Evolutionary conservation across 2,113 vertebrate genomes (phyloP), one percentile per base, ranked within the genome.

Genomic region (Strix aluco): DNA sequence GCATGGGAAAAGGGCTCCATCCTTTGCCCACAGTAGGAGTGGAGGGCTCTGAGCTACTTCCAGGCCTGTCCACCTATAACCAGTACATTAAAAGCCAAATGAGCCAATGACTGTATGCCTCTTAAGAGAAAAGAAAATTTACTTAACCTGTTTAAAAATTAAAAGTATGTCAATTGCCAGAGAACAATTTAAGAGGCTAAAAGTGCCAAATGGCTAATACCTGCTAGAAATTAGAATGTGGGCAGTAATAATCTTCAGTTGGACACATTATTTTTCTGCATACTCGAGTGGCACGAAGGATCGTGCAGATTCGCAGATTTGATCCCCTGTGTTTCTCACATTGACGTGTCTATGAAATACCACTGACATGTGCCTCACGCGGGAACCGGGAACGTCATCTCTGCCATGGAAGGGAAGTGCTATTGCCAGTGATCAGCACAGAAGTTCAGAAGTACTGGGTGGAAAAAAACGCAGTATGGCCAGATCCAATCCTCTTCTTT

Each of bases 351-450:
- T 55, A 1, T 54, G 49, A 67, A 77, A 46, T 8, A 92, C 29
- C 52, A 29, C 57, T 27, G 15, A 46, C 0, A 6, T 9, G 15
- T 30, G 49, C 23, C 34, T 59, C 20, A n/a, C 1, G 2, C 11
- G n/a, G 47, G n/a, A 73, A 78, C 27, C 0, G 1, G 81, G 26
- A 44, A 36, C 23, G 36, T 38, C 26, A 9, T 21, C 20, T n/a
- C 67, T 61, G 46, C 25, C 54, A 15, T 0, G 4, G 89, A 54
- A 67, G 9, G 30, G 7, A 40, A 78, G 36, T 42, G 58, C 18
- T 34, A 27, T 27, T 23, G 58, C 42, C 58, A 62, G 21, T 16
- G 22, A 6, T 49, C 47, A 75, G 69, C 54, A 74, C 14, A 32
- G 62, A 67, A 69, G 36, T 55, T 49, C 23, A 55, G n/a, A 69